Percentiles rank a stretch among this genome's conserved stretches.
phyloP scores from a whole-genome alignment of 1,140 invertebrate genomes.

The Drosophila serrata region DNA sequence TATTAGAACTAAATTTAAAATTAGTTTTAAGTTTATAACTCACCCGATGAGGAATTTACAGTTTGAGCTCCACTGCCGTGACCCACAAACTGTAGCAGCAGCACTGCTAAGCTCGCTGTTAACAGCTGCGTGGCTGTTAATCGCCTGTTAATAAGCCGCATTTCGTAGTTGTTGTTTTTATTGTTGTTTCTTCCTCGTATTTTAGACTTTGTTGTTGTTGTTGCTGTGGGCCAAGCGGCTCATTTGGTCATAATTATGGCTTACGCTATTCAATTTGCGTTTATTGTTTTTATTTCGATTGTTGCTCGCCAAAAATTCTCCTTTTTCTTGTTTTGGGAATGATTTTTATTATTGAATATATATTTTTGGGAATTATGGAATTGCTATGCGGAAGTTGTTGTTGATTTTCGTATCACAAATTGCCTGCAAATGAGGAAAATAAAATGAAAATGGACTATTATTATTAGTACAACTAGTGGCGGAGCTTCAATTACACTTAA shows the following conservation, averaged over 20 bases:
- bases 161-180: slow-evolving; percentile 22
- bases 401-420: slow-evolving; percentile 48
- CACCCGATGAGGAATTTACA: slow-evolving; percentile 24
- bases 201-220: slow-evolving; percentile 30
- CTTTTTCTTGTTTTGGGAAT: slow-evolving; percentile 3
- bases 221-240: slow-evolving; percentile 32
- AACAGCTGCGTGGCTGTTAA: slow-evolving; percentile 25
- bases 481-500: slow-evolving; percentile 42
- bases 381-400: slow-evolving; percentile 50
- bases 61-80: slow-evolving; percentile 27
- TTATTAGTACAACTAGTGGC: slow-evolving; percentile 21
- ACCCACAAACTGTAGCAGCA: slow-evolving; percentile 37
- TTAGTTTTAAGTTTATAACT: slow-evolving; percentile 4
- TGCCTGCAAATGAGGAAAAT: slow-evolving; percentile 56
- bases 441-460: slow-evolving; percentile 38
- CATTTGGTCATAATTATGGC: slow-evolving; percentile 79
- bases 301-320: slow-evolving; percentile 18
- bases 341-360: slow-evolving; percentile 42
- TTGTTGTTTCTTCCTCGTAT: slow-evolving; percentile 22
- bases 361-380: slow-evolving; percentile 46
- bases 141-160: slow-evolving; percentile 44
- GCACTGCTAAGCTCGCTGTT: slow-evolving; percentile 11
- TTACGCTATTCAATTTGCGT: slow-evolving; percentile 64
- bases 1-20: background rate
- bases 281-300: slow-evolving; percentile 51